A percentile compares a stretch with the other conserved stretches of the same genome.
phyloP scores from a whole-genome alignment of 2,888 invertebrate species.

The Netelia inedita region DNA sequence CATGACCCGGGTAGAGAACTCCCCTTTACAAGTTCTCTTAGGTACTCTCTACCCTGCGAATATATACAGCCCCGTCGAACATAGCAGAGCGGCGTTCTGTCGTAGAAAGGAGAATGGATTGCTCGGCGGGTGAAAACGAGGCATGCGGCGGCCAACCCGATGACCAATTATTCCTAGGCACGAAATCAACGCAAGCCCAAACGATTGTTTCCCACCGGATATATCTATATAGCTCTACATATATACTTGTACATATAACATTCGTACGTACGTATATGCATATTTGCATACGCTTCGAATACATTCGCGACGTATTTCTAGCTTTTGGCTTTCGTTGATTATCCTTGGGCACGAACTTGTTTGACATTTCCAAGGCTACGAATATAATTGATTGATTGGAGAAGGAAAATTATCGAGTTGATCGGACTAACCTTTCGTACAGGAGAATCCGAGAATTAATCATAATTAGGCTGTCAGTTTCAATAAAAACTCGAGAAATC shows the following conservation, averaged over 20 bases:
- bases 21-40: conserved; percentile 64
- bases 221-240: background rate
- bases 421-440: too few relatives aligned
- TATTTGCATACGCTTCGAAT: background rate
- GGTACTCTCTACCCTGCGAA: conserved; percentile 66
- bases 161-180: conserved; percentile 69
- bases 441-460: too few relatives aligned
- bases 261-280: background rate
- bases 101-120: conserved; percentile 60
- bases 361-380: too few relatives aligned
- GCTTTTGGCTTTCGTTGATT: too few relatives aligned
- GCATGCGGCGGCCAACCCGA: conserved; percentile 13
- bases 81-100: conserved; percentile 1
- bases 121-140: conserved; percentile 56
- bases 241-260: background rate
- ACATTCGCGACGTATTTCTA: too few relatives aligned
- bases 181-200: conserved; percentile 56
- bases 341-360: too few relatives aligned
- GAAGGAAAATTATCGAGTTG: too few relatives aligned
- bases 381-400: too few relatives aligned
- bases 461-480: too few relatives aligned
- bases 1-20: conserved; percentile 1
- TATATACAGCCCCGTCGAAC: conserved; percentile 71
- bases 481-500: too few relatives aligned
- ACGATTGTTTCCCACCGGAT: conserved; percentile 34